Evolutionary conservation across 2,113 vertebrate species (phyloP), one percentile per base, ranked within the genome.

Genomic region (Eclectus roratus): DNA sequence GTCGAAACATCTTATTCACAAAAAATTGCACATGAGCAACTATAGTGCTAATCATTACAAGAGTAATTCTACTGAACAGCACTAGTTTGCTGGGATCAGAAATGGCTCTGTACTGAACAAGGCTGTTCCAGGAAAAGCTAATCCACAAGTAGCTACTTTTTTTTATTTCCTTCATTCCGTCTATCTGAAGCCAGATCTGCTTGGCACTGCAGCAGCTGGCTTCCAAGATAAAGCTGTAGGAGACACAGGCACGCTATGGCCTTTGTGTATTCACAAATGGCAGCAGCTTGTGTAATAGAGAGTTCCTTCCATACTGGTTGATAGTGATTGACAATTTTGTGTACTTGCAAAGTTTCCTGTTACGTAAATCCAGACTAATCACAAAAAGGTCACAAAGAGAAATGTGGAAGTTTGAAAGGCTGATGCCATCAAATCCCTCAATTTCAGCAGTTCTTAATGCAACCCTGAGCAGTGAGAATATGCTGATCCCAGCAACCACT

Each of bases 101-200:
- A 85, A 69, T 60, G 27, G 13, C 29, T 80, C 46, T 90, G 25
- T 43, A 53, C 50, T 77, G 71, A 94, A 66, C 43, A 88, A 78
- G 37, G 21, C 47, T 68, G 35, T 88, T 95, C 72, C 64, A 88
- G 76, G 50, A 92, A 84, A 96, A 91, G 39, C 70, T 92, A 92
- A 84, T 92, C 39, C 25, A 55, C 31, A 58, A 86, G 76, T 39
- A 91, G 50, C 55, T 74, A 74, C 53, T 53, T 52, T 55, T 85
- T 94, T 83, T 80, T 41, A 69, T 90, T 91, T 88, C 53, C 41
- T 88, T 91, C 53, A 16, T 70, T 91, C 37, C 83, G 29, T 77
- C 68, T 83, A 41, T 49, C 80, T 85, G 68, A 92, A 86, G 79
- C 92, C 82, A 95, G 77, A 88, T 85, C 82, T 93, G 68, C 81